Conservation (phyloP, 2,113 vertebrate genomes). For the Muntiacus reevesi region DNA sequence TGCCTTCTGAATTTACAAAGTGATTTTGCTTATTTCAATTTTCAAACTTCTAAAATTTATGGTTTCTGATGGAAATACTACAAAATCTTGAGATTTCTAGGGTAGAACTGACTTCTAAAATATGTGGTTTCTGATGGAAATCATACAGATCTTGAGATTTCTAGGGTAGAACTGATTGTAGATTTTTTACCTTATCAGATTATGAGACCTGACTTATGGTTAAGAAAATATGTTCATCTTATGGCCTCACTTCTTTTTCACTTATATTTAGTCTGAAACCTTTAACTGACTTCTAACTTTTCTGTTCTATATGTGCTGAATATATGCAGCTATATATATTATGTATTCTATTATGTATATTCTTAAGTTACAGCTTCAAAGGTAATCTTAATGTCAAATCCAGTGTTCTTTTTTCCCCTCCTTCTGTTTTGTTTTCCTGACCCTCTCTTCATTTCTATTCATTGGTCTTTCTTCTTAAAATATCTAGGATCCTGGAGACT, state of each 20-base stretch:
- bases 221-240: constrained; percentile 12
- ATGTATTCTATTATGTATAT: neutral
- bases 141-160: neutral
- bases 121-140: neutral
- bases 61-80: neutral
- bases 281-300: neutral
- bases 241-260: neutral
- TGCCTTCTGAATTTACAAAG: neutral
- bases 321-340: neutral
- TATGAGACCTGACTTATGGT: neutral
- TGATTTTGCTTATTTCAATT: constrained; percentile 1
- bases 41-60: neutral
- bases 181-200: neutral
- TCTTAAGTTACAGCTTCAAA: neutral
- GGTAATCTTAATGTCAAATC: neutral
- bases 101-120: neutral
- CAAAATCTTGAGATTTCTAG: neutral
- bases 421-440: neutral
- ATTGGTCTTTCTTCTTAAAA: neutral
- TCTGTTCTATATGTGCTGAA: neutral
- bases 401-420: neutral
- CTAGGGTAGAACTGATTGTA: neutral
- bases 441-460: neutral
- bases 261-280: neutral
- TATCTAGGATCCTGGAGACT: neutral